phyloP scores from a whole-genome alignment of 2,113 vertebrate species.

The Oncorhynchus kisutch region DNA sequence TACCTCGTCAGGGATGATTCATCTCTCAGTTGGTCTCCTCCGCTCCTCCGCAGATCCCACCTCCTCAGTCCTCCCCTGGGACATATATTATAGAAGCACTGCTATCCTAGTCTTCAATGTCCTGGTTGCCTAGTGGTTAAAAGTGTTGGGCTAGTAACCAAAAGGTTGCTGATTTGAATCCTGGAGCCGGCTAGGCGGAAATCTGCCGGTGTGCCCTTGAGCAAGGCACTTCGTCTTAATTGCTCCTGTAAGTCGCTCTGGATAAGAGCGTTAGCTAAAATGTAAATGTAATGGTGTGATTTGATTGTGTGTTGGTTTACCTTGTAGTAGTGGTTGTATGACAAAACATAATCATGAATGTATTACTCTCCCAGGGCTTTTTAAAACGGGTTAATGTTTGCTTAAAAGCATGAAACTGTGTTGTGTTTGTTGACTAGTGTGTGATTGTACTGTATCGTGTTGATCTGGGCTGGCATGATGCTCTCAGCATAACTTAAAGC shows the following conservation, averaged over 20 bases:
- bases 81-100: neutral
- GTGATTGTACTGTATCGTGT: neutral
- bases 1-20: conserved; percentile 10
- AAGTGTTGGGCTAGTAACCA: too few relatives aligned
- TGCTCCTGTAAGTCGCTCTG: too few relatives aligned
- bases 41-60: neutral
- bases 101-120: neutral
- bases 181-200: too few relatives aligned
- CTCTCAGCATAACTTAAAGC: neutral
- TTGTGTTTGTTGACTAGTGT: neutral
- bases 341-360: neutral
- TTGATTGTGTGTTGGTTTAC: neutral
- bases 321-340: neutral
- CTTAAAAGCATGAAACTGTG: neutral
- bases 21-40: conserved; percentile 1
- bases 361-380: neutral
- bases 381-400: neutral
- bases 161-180: too few relatives aligned
- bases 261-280: too few relatives aligned
- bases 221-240: too few relatives aligned
- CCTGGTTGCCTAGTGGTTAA: neutral
- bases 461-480: neutral
- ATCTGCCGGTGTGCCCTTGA: too few relatives aligned
- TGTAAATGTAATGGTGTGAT: neutral
- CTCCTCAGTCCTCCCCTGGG: neutral